A percentile compares a stretch with the other conserved stretches of the same genome.
These are phyloP conservation scores for Myzus persicae DNA, from an alignment of 1,140 invertebrate genomes.

Conservation along the genomic window DNA sequence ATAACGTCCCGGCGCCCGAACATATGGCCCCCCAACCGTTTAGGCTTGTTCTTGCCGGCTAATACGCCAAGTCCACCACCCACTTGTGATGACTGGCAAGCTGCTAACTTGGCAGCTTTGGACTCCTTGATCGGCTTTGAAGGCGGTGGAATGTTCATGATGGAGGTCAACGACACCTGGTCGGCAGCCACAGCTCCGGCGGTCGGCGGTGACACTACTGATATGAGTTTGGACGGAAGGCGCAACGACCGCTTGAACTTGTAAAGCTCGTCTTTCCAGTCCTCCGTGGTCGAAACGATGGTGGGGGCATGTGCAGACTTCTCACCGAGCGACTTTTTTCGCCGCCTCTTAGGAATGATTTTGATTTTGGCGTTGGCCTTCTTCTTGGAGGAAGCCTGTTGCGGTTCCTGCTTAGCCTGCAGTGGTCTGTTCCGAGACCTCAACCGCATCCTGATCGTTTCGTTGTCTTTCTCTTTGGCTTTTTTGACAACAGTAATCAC, in stretches of 20 bases:
- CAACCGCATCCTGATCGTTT: slow-evolving; percentile 31
- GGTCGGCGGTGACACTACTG: slow-evolving; percentile 68
- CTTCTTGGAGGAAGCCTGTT: not conserved
- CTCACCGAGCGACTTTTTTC: slow-evolving; percentile 44
- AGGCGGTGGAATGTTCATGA: slow-evolving; percentile 34
- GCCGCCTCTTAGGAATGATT: slow-evolving; percentile 37
- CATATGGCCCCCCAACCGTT: slow-evolving; percentile 18
- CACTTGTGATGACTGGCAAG: not conserved
- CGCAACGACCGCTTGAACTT: slow-evolving; percentile 80
- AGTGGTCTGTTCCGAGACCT: slow-evolving; percentile 36
- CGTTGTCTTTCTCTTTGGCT: slow-evolving; percentile 13
- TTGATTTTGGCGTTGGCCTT: not conserved
- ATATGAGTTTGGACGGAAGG: slow-evolving; percentile 80
- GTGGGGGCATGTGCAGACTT: slow-evolving; percentile 63
- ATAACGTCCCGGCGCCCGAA: slow-evolving; percentile 44
- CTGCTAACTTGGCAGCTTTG: not conserved
- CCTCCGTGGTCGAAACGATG: slow-evolving; percentile 61
- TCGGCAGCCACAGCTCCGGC: not conserved
- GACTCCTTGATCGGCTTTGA: not conserved
- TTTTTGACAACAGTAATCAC: not conserved
- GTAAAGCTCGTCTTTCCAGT: slow-evolving; percentile 83
- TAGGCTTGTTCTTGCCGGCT: not conserved
- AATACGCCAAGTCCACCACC: not conserved
- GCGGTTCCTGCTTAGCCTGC: not conserved
- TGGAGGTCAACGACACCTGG: slow-evolving; percentile 38